Evolutionary conservation across 2,888 invertebrate species (phyloP).

Genomic region (Coelopa pilipes): DNA sequence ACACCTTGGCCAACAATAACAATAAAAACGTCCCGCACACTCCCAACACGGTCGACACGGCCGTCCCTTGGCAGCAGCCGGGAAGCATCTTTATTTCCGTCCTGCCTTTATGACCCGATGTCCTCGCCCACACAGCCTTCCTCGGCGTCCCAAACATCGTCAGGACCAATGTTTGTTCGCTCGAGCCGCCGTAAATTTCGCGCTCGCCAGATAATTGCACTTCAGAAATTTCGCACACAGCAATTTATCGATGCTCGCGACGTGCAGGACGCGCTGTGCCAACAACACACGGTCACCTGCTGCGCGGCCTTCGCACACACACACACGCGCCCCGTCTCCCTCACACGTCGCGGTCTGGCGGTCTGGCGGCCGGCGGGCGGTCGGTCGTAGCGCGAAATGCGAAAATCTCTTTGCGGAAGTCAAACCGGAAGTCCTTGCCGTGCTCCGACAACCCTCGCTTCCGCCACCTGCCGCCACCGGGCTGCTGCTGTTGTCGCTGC

Average conservation of each 20-base stretch:
- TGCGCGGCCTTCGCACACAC: neutral
- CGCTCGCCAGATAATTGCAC: slow-evolving; percentile 30
- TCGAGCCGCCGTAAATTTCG: slow-evolving; percentile 20
- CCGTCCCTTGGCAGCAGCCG: no score
- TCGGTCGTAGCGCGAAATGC: neutral
- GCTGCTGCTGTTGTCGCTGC: neutral
- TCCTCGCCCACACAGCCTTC: no score
- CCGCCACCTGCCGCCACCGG: slow-evolving; percentile 10
- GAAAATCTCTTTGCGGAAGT: slow-evolving; percentile 13
- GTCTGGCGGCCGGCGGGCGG: no score
- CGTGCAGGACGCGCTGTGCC: neutral
- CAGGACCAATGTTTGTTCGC: neutral
- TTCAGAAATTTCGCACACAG: slow-evolving; percentile 27
- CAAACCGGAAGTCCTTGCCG: slow-evolving; percentile 8
- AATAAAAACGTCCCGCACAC: no score
- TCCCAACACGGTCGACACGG: no score
- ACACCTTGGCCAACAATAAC: no score
- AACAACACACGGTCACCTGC: neutral
- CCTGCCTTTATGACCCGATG: no score
- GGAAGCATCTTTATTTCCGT: no score
- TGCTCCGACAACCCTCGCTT: slow-evolving; percentile 3
- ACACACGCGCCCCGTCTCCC: neutral
- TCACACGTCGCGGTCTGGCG: no score
- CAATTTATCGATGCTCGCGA: slow-evolving; percentile 27
- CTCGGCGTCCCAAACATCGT: no score